Evolutionary conservation across 2,113 vertebrate species (phyloP).

Genomic region (Epinephelus fuscoguttatus): DNA sequence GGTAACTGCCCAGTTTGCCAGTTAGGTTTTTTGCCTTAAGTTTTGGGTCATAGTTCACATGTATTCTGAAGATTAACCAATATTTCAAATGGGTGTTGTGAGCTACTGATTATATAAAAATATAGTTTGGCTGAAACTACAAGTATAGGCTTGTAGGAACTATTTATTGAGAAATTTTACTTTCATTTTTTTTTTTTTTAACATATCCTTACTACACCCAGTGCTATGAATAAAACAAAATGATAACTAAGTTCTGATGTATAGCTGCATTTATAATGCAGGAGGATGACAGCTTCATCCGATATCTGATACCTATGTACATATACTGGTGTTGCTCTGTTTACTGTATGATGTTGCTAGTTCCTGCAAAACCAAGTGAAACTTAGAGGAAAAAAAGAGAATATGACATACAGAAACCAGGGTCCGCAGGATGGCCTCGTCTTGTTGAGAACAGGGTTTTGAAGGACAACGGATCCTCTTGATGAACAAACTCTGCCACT

Average conservation of each 20-base stretch:
- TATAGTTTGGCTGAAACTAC: no score
- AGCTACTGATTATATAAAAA: no score
- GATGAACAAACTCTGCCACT: conserved; percentile 94
- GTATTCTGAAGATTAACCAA: neutral
- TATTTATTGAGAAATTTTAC: no score
- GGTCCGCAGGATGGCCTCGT: conserved; percentile 88
- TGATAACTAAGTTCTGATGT: neutral
- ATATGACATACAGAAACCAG: conserved; percentile 83
- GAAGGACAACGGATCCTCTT: conserved; percentile 90
- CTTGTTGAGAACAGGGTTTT: conserved; percentile 91
- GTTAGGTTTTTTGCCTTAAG: no score
- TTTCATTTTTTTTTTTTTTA: no score
- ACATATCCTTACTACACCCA: neutral
- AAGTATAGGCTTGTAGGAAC: no score
- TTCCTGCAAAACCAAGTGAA: neutral
- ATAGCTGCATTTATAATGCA: neutral
- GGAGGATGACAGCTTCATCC: neutral
- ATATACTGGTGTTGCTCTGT: neutral
- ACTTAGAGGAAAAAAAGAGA: neutral
- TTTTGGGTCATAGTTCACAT: neutral
- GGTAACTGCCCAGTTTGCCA: no score
- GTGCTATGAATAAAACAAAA: neutral
- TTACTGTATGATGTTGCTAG: neutral
- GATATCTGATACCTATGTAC: neutral
- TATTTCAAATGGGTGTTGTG: neutral